A percentile compares a stretch with the other conserved stretches of the same genome.
These are phyloP conservation scores for Gallinago solitaria DNA, from an alignment of 2,797 vertebrate species.

Conservation along the genomic window DNA sequence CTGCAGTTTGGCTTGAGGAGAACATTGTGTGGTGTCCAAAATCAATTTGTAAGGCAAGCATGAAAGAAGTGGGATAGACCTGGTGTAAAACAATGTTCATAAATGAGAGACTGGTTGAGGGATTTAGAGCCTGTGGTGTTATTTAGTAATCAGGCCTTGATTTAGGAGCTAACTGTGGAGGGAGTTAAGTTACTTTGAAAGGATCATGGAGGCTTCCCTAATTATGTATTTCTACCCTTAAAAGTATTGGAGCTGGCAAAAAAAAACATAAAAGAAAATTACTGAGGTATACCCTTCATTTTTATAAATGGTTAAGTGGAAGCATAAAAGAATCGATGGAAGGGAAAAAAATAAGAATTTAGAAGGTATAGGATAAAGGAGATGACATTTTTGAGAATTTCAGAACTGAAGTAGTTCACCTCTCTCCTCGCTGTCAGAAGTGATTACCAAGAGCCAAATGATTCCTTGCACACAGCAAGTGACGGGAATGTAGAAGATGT, in stretches of 20 bases:
- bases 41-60: not conserved
- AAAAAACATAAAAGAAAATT: not conserved
- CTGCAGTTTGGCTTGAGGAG: not conserved
- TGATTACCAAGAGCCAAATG: not conserved
- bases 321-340: not conserved
- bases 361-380: not conserved
- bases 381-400: not conserved
- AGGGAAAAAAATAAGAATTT: not conserved
- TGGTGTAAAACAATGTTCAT: not conserved
- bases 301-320: not conserved
- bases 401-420: not conserved
- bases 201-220: not conserved
- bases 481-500: not conserved
- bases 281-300: not conserved
- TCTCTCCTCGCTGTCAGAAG: not conserved
- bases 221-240: not conserved
- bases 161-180: not conserved
- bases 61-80: not conserved
- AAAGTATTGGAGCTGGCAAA: not conserved
- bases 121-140: not conserved
- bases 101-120: not conserved
- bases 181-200: not conserved
- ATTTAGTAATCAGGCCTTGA: not conserved
- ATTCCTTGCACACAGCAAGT: not conserved
- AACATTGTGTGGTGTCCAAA: not conserved